phyloP scores from a whole-genome alignment of 1,140 invertebrate species.

The Bombus picipes region DNA sequence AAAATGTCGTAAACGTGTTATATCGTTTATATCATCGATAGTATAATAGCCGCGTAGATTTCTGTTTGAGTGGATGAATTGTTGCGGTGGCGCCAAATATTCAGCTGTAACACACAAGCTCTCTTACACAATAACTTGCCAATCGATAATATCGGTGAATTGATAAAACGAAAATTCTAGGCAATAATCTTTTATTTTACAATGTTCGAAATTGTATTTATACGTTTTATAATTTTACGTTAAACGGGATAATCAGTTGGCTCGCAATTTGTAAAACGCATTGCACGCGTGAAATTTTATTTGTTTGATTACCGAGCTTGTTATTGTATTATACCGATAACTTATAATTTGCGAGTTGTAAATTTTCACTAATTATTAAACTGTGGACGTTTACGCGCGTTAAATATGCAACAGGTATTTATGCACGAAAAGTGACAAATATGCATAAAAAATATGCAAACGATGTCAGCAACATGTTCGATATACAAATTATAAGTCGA shows the following conservation, averaged over 20 bases:
- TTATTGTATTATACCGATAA: not conserved
- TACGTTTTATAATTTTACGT: no score
- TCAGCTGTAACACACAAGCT: not conserved
- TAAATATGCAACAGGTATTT: no score
- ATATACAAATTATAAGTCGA: no score
- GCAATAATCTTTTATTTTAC: not conserved
- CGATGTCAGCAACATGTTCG: no score
- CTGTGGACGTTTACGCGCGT: no score
- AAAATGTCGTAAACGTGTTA: not conserved
- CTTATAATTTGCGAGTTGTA: not conserved
- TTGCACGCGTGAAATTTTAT: not conserved
- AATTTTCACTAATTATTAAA: not conserved
- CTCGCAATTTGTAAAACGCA: not conserved
- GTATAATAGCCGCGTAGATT: no score
- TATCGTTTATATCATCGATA: no score
- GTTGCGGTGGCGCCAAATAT: constrained; percentile 2
- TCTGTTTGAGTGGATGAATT: not conserved
- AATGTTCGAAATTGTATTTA: not conserved
- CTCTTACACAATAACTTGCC: not conserved
- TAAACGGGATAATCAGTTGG: not conserved
- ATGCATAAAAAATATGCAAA: no score
- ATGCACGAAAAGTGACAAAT: no score
- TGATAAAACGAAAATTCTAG: not conserved
- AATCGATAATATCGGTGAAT: not conserved
- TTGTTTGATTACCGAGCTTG: not conserved